phyloP scores from a whole-genome alignment of 2,797 vertebrate species.

The Tenualosa ilisha region DNA sequence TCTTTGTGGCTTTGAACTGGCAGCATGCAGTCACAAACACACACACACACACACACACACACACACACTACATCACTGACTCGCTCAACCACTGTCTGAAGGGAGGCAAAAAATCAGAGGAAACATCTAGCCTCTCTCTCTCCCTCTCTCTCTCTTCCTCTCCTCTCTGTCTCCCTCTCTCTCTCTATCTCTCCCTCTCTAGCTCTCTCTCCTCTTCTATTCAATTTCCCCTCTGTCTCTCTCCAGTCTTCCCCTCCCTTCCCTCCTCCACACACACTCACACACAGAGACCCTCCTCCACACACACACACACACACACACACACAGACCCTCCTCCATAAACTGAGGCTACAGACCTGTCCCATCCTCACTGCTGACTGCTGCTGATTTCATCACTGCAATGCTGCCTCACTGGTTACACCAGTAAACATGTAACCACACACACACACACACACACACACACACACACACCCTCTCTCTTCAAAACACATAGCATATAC shows the following conservation, averaged over 20 bases:
- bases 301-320: background rate
- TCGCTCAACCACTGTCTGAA: conserved; percentile 8
- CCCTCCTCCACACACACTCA: background rate
- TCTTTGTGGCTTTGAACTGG: too few species aligned
- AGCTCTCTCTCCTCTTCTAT: background rate
- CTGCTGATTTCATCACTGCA: background rate
- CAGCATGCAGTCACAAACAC: background rate
- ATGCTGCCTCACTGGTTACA: background rate
- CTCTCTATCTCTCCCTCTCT: background rate
- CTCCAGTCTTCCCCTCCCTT: too few species aligned
- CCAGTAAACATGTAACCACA: background rate
- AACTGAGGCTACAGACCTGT: too few species aligned
- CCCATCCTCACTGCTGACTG: too few species aligned
- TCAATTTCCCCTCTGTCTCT: background rate
- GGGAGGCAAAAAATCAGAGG: background rate
- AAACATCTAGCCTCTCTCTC: background rate
- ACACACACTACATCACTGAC: background rate
- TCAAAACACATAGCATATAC: background rate
- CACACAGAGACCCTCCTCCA: background rate
- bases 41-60: conserved; percentile 19
- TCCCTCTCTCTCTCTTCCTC: background rate
- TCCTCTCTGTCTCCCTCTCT: background rate
- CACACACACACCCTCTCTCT: background rate
- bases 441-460: conserved; percentile 3
- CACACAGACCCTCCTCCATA: background rate